Evolutionary conservation across 2,797 vertebrate genomes (phyloP), one percentile per base, ranked within the genome.

Genomic region (Eremophila alpestris): DNA sequence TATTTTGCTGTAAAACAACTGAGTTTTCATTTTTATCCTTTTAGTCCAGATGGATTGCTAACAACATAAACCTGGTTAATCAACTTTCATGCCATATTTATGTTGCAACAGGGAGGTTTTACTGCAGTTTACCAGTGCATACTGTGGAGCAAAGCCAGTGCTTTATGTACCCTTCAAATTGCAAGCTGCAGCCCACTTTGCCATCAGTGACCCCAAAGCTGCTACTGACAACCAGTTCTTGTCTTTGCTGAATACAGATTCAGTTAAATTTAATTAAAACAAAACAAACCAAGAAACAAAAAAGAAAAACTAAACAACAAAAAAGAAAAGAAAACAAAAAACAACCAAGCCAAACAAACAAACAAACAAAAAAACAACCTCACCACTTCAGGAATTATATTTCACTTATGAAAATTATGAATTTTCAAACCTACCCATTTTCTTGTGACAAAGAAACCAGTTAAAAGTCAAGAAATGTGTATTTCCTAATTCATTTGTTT

Each of bases 21-120:
- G 87, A 38, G 67, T 90, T 97, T 94, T 95, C 65, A 71, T 94
- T 95, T 94, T 93, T 91, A 69, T 96, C 89, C 91, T 96, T 95
- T 93, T 74, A 92, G 91, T 90, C 89, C 93, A 97, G 97, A 97
- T 94, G 95, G 96, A 97, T 93, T 84, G 77, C 95, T 96, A 97
- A 94, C 95, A 97, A 96, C 94, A 96, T 96, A 93, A 97, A 97
- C 97, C 94, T 94, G 94, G 94, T 97, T 97, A 97, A 98, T 97
- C 96, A 97, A 96, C 93, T 96, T 97, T 96, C 96, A 97, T 97
- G 90, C 92, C 80, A 59, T 94, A 96, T 97, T 98, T 97, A 97
- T 97, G 93, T 76, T 94, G 75, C 96, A 97, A 96, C 65, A 45
- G 96, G 91, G 96, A 96, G 95, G 91, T 96, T 94, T 97, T 93